phyloP scores from a whole-genome alignment of 2,113 vertebrate species.

The Natator depressus region DNA sequence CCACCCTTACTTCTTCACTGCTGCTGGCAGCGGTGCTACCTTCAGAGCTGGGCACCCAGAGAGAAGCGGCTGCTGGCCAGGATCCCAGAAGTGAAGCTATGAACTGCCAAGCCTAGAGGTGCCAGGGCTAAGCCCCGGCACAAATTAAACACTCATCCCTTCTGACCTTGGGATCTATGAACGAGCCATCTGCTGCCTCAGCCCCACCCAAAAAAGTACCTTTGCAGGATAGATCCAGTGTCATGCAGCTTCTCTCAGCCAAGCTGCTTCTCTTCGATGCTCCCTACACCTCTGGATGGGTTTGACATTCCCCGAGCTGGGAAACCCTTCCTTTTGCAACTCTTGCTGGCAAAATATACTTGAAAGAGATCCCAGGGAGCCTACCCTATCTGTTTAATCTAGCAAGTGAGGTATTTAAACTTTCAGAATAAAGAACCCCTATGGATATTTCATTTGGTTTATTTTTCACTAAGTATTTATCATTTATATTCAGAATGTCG shows the following conservation, averaged over 20 bases:
- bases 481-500: constrained; percentile 8
- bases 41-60: too few species aligned
- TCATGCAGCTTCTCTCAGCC: background rate
- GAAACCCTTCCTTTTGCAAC: background rate
- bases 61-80: too few species aligned
- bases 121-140: too few species aligned
- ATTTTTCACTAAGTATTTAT: constrained; percentile 55
- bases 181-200: background rate
- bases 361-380: background rate
- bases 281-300: background rate
- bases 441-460: constrained; percentile 30
- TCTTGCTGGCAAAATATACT: background rate
- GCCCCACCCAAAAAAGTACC: background rate
- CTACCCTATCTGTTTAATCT: constrained; percentile 24
- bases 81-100: too few species aligned
- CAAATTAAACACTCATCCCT: background rate
- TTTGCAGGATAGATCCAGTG: background rate
- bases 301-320: background rate
- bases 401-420: background rate
- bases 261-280: background rate
- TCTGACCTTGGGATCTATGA: background rate
- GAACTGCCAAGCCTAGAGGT: too few species aligned
- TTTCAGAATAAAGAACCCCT: constrained; percentile 38
- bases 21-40: too few species aligned
- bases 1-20: too few species aligned